Evolutionary conservation across 2,888 invertebrate species (phyloP).

Genomic region (Scelioninae gen. 1): DNA sequence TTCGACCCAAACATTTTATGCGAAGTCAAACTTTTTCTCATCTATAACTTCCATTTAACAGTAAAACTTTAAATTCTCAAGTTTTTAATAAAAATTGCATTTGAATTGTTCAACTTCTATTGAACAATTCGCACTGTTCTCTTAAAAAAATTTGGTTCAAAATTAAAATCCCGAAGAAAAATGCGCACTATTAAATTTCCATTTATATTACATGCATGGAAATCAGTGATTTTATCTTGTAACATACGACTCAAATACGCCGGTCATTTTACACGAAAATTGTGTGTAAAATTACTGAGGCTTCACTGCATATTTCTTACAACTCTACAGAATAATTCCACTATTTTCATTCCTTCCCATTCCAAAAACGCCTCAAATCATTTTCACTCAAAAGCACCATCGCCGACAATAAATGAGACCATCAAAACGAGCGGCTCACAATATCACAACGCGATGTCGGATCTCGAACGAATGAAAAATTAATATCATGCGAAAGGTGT

Average conservation of each 20-base stretch:
- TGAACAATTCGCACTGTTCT: background rate
- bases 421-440: conserved; percentile 29
- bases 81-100: background rate
- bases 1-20: no score
- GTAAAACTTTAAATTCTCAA: background rate
- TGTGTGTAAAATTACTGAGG: conserved; percentile 11
- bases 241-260: background rate
- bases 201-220: conserved; percentile 40
- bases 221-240: conserved; percentile 26
- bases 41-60: background rate
- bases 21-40: no score
- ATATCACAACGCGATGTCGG: background rate
- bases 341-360: background rate
- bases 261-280: conserved; percentile 23
- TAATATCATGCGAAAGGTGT: conserved; percentile 50
- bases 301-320: background rate
- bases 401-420: conserved; percentile 24
- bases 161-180: conserved; percentile 4
- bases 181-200: conserved; percentile 14
- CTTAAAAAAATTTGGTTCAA: conserved; percentile 1
- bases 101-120: background rate
- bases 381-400: background rate
- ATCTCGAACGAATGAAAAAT: conserved; percentile 32
- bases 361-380: conserved; percentile 1
- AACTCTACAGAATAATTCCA: background rate